Evolutionary conservation across 2,797 vertebrate species (phyloP), one percentile per base, ranked within the genome.

Genomic region (Synanceia verrucosa): DNA sequence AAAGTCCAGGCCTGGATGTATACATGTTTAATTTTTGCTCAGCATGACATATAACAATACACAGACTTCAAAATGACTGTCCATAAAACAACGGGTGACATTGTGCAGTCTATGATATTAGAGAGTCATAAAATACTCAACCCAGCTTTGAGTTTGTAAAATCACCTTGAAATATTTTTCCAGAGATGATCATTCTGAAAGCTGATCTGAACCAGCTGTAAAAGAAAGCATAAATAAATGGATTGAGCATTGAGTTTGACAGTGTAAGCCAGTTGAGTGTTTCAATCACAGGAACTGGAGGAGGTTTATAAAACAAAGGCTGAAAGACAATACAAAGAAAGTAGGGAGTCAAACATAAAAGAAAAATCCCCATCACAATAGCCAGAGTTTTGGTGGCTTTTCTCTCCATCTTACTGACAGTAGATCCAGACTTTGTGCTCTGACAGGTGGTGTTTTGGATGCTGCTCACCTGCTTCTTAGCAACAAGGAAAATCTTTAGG

Each of bases 221-320:
- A 87, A 96, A 96, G 86, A 96, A 96, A 2, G 94, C 94, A 65
- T 97, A 97, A 76, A 97, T 86, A 55, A 96, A 86, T 18, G 96
- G 96, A 57, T 97, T 97, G 39, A 96, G 88, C 26, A 92, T 89
- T 21, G 95, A 95, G 74, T 97, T 97, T 53, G 96, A 86, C 70
- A 95, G 95, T 21, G 93, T 93, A 65, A 95, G 31, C 61, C 74
- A 96, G 77, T 93, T 88, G 46, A 96, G 65, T 13, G 68, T 76
- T 73, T 95, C 94, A 16, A 87, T 88, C 70, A 95, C 33, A 60
- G 90, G 4, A 2, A 86, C 89, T n/a, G n/a, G n/a, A n/a, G n/a
- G n/a, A n/a, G n/a, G n/a, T n/a, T n/a, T n/a, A n/a, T n/a, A n/a
- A n/a, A n/a, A n/a, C 41, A 90, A 86, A 31, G 94, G 92, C 51